These are phyloP conservation scores for Phrixothrix hirtus DNA, from an alignment of 2,888 invertebrate species.

Conservation along the genomic window DNA sequence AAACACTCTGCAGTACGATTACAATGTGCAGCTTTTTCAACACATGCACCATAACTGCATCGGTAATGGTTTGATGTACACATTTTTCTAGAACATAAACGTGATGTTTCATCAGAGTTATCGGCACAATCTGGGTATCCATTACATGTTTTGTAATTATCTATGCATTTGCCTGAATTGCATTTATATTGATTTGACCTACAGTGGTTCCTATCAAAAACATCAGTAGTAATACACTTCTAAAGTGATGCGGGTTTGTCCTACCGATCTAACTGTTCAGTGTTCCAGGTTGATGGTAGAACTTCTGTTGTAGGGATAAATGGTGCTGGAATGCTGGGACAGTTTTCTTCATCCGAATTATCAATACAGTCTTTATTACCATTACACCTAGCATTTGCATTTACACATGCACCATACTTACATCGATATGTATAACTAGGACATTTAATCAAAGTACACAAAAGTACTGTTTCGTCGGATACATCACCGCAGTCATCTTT, in stretches of 20 bases:
- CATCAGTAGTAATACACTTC: not conserved
- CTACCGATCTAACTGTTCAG: too few species aligned
- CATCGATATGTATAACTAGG: slow-evolving; percentile 42
- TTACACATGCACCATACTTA: slow-evolving; percentile 47
- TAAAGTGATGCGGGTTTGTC: not conserved
- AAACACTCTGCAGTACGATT: slow-evolving; percentile 57
- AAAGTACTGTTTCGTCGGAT: slow-evolving; percentile 54
- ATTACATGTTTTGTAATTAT: slow-evolving; percentile 52
- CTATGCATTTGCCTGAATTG: slow-evolving; percentile 50
- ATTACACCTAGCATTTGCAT: slow-evolving; percentile 60
- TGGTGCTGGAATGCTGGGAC: slow-evolving; percentile 2
- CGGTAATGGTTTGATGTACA: slow-evolving; percentile 41
- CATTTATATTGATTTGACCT: not conserved
- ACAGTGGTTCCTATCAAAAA: not conserved
- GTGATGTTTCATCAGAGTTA: slow-evolving; percentile 51
- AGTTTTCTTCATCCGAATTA: slow-evolving; percentile 56
- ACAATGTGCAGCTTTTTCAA: slow-evolving; percentile 58
- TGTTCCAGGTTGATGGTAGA: not conserved
- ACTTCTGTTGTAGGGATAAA: slow-evolving; percentile 31
- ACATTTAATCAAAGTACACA: slow-evolving; percentile 30
- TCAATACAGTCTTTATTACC: slow-evolving; percentile 58
- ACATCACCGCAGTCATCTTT: slow-evolving; percentile 53
- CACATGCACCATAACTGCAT: slow-evolving; percentile 48
- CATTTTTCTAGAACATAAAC: slow-evolving; percentile 5
- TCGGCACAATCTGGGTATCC: slow-evolving; percentile 55